These are phyloP conservation scores for Eremobia ochroleuca DNA, from an alignment of 2,888 invertebrate species.

Conservation along the genomic window DNA sequence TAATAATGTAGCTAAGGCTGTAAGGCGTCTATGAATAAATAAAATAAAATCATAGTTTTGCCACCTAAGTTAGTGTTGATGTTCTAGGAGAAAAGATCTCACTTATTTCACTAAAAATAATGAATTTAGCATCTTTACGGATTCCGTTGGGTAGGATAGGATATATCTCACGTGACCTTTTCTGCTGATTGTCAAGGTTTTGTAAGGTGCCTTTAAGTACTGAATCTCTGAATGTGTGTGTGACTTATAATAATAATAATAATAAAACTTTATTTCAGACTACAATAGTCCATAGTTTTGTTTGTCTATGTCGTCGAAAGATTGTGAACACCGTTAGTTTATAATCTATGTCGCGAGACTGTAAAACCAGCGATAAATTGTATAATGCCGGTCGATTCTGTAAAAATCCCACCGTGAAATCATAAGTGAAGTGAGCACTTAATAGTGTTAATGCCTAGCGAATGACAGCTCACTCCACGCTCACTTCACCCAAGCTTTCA, in stretches of 20 bases:
- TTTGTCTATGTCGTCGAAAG: not conserved
- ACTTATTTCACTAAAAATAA: constrained; percentile 17
- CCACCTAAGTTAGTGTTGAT: constrained; percentile 7
- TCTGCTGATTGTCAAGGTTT: not conserved
- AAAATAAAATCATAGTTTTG: constrained; percentile 8
- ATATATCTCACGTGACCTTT: not conserved
- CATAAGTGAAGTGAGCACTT: no score
- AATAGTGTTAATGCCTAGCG: no score
- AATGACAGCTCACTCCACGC: no score
- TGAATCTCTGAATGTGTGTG: not conserved
- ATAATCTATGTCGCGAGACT: not conserved
- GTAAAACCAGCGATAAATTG: not conserved
- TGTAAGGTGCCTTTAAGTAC: not conserved
- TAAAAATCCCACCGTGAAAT: no score
- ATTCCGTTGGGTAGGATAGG: not conserved
- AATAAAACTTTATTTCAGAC: no score
- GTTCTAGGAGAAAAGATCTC: constrained; percentile 6
- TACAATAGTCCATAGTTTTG: no score
- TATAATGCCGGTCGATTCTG: no score
- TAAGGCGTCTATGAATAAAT: not conserved
- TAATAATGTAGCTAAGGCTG: no score
- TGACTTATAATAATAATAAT: no score
- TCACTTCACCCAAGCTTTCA: no score
- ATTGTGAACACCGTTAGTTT: not conserved
- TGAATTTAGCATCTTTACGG: constrained; percentile 27